Evolutionary conservation across 1,140 invertebrate genomes (phyloP).

Genomic region (Caenorhabditis elegans): DNA sequence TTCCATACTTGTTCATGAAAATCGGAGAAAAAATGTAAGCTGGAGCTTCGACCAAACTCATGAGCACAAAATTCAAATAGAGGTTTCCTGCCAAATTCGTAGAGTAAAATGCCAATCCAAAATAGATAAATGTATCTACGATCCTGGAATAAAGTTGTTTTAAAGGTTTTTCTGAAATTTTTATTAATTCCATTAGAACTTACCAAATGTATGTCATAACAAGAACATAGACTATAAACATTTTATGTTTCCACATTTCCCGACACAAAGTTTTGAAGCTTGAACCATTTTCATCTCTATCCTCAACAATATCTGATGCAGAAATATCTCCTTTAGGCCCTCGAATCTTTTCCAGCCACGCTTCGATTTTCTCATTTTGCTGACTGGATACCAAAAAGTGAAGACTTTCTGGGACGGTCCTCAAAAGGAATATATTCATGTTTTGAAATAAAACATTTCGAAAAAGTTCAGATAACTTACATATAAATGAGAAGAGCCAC

Average conservation of each 20-base stretch:
- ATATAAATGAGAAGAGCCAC: conserved; percentile 47
- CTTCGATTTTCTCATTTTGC: conserved; percentile 17
- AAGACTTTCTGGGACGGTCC: conserved; percentile 54
- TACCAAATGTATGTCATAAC: conserved; percentile 41
- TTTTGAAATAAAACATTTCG: not conserved
- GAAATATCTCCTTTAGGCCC: conserved; percentile 23
- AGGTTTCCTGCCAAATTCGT: conserved; percentile 64
- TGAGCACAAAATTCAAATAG: conserved; percentile 66
- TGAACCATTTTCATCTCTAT: not conserved
- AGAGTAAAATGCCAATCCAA: conserved; percentile 67
- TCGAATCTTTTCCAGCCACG: conserved; percentile 43
- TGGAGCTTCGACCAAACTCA: conserved; percentile 66
- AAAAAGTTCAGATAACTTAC: conserved; percentile 36
- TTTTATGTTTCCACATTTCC: conserved; percentile 30
- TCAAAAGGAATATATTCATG: conserved; percentile 39
- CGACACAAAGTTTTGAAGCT: not conserved
- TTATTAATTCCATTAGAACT: not conserved
- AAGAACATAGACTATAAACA: conserved; percentile 31
- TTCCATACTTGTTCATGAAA: conserved; percentile 53
- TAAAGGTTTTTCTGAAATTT: no score
- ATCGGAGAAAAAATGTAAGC: conserved; percentile 56
- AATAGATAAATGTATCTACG: conserved; percentile 67
- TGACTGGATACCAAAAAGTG: conserved; percentile 51
- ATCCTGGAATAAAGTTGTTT: conserved; percentile 56
- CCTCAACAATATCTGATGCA: not conserved